phyloP scores from a whole-genome alignment of 2,888 invertebrate genomes.

The Tetragnatha montana region DNA sequence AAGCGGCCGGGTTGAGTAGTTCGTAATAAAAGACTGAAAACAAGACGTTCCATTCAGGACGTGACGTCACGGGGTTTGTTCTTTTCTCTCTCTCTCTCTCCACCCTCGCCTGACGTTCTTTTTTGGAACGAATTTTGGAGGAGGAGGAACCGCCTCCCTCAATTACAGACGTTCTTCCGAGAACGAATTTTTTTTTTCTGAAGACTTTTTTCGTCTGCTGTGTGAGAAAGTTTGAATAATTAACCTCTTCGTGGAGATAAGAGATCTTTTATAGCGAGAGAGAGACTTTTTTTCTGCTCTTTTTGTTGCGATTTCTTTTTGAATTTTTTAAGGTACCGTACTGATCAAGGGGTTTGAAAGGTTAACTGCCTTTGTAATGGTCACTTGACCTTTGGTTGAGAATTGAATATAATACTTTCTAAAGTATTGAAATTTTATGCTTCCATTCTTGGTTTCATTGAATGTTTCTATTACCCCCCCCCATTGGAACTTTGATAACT shows the following conservation, averaged over 20 bases:
- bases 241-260: not conserved
- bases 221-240: not conserved
- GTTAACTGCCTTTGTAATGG: no score
- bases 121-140: not conserved
- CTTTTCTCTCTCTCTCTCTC: constrained; percentile 24
- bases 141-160: not conserved
- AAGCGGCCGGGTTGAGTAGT: not conserved
- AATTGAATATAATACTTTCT: no score
- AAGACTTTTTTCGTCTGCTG: not conserved
- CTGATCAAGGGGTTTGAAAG: no score
- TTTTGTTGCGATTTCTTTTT: no score
- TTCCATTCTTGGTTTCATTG: no score
- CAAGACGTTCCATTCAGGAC: constrained; percentile 42
- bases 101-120: constrained; percentile 4
- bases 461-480: no score
- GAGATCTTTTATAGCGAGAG: no score
- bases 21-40: constrained; percentile 6
- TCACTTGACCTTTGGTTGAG: no score
- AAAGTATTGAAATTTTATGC: no score
- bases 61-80: constrained; percentile 51
- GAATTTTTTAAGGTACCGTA: no score
- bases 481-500: no score
- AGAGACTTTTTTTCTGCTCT: no score
- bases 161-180: constrained; percentile 21
- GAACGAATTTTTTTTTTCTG: constrained; percentile 2